Conservation (phyloP, 2,888 invertebrate species). For the Invenusta paracnida region DNA sequence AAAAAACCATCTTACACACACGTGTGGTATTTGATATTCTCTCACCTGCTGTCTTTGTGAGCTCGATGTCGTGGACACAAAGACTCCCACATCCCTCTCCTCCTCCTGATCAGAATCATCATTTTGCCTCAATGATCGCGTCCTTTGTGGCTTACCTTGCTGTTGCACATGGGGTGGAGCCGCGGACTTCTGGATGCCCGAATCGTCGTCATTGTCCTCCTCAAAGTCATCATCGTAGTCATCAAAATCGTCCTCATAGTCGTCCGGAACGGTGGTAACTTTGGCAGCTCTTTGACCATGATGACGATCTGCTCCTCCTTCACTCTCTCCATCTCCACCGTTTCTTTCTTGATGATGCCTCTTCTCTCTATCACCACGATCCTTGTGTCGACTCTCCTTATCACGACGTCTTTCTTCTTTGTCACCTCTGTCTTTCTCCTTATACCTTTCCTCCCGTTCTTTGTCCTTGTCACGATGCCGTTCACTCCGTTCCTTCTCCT, state of each 20-base stretch:
- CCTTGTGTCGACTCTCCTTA: background rate
- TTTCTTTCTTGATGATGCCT: too few species aligned
- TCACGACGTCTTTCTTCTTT: background rate
- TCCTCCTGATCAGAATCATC: too few species aligned
- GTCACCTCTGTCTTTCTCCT: background rate
- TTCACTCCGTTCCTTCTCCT: background rate
- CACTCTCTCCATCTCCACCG: background rate
- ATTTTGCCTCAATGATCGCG: background rate
- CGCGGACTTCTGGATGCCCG: background rate
- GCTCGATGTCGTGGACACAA: background rate
- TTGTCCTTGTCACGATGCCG: background rate
- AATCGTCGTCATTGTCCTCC: constrained; percentile 18
- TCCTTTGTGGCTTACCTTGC: background rate
- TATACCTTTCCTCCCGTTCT: background rate
- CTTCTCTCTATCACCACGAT: background rate
- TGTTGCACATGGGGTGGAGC: too few species aligned
- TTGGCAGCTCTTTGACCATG: background rate
- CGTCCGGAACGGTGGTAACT: too few species aligned
- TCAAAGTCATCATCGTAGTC: constrained; percentile 24
- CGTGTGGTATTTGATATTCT: too few species aligned
- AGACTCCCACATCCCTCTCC: background rate
- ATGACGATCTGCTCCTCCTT: background rate
- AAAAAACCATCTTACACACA: too few species aligned
- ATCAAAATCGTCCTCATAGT: constrained; percentile 37
- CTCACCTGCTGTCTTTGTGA: background rate